These are phyloP conservation scores for Nothobranchius kuhntae DNA, from an alignment of 2,113 vertebrate species.

Conservation along the genomic window DNA sequence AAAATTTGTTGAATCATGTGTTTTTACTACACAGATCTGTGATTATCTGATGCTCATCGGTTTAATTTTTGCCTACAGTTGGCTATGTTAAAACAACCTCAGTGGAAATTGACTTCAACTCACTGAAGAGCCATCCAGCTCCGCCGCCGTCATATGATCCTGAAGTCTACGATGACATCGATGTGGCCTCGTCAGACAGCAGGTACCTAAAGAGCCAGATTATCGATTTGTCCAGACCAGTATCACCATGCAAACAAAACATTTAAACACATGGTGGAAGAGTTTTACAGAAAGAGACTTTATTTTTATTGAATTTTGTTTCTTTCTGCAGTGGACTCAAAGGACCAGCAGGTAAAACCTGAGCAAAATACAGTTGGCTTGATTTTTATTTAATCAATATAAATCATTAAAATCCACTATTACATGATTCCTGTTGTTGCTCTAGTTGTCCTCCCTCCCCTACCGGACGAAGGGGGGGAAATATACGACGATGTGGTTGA, in stretches of 20 bases:
- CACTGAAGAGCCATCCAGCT: conserved; percentile 73
- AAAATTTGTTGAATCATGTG: too few relatives aligned
- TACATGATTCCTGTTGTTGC: conserved; percentile 5
- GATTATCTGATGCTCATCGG: neutral
- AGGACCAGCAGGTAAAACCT: conserved; percentile 78
- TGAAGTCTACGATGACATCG: conserved; percentile 91
- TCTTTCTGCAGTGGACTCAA: conserved; percentile 68
- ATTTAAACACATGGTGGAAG: neutral
- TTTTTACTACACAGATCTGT: too few relatives aligned
- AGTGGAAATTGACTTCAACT: conserved; percentile 89
- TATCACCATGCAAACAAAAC: neutral
- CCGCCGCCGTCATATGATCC: conserved; percentile 69
- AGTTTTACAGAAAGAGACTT: too few relatives aligned
- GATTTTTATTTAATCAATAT: too few relatives aligned
- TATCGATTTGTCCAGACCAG: neutral
- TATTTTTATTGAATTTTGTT: neutral
- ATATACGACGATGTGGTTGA: conserved; percentile 90
- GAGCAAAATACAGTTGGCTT: neutral
- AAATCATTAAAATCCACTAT: too few relatives aligned
- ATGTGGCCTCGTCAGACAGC: conserved; percentile 78
- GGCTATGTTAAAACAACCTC: conserved; percentile 91
- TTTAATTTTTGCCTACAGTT: conserved; percentile 68
- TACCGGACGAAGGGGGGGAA: conserved; percentile 79
- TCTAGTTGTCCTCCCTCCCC: conserved; percentile 79
- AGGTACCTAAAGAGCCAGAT: conserved; percentile 35